Evolutionary conservation across 2,113 vertebrate species (phyloP).

Genomic region (Aptenodytes patagonicus): DNA sequence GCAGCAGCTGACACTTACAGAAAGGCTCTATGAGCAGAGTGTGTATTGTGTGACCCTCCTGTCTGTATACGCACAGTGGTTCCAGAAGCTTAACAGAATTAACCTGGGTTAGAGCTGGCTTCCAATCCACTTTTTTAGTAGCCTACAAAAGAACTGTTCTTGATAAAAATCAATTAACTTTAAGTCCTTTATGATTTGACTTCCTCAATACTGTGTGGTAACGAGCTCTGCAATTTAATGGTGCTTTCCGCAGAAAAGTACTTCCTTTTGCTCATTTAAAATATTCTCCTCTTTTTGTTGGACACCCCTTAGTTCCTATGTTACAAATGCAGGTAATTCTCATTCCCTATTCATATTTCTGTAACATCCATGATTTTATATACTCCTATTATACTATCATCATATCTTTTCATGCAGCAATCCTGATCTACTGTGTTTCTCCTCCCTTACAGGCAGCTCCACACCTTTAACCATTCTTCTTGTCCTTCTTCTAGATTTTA

Average conservation of each 20-base stretch:
- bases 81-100: neutral
- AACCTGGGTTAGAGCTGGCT: neutral
- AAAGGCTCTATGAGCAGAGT: neutral
- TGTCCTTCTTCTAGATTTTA: neutral
- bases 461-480: neutral
- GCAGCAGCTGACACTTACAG: neutral
- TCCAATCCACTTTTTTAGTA: neutral
- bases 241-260: neutral
- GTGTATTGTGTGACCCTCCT: neutral
- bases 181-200: neutral
- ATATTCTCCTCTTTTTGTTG: neutral
- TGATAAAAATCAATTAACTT: neutral
- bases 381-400: neutral
- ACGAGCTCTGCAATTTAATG: neutral
- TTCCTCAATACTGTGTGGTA: neutral
- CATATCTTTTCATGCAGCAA: neutral
- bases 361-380: neutral
- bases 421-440: neutral
- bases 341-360: neutral
- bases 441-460: neutral
- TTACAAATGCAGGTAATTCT: neutral
- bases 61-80: too few species aligned
- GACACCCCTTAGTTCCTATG: neutral
- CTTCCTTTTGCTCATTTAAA: neutral
- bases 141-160: neutral